Evolutionary conservation across 2,888 invertebrate genomes (phyloP), one percentile per base, ranked within the genome.

Genomic region (Nycteola revayana): DNA sequence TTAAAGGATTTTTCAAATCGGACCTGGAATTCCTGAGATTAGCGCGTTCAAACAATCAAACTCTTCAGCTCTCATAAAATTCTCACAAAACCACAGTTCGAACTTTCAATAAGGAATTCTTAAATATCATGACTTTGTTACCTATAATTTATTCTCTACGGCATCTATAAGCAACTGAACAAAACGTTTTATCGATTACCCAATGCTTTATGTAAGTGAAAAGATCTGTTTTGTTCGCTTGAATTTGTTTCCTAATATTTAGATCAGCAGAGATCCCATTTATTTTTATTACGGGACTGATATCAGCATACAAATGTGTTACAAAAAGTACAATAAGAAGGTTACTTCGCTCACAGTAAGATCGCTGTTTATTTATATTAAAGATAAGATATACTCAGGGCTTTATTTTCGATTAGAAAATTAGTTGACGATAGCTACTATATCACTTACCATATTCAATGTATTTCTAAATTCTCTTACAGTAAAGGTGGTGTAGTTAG

Each of bases 281-380:
- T 75, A 67, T 77, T 79, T 81, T 80, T 81, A 79, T 80, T 76
- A 73, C 67, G 72, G 68, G 54, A 49, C 60, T 65, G 65, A 57
- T 73, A 79, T 79, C 77, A 76, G 77, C 77, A 80, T 79, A 77
- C 70, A 60, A 80, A 80, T 80, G 75, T 69, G 52, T 61, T 55
- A 64, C 66, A 71, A 72, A 70, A 69, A 66, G 65, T 51, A 60
- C 60, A 66, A 69, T 65, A 66, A 66, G 62, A 69, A 57, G 44
- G 61, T 61, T 61, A 55, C 52, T 46, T 41, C 54, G 49, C 57
- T 60, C 33, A n/a, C n/a, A n/a, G n/a, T n/a, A n/a, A 48, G 35
- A 29, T 25, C 33, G 40, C 34, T 37, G 33, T 49, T 43, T 43
- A n/a, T n/a, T n/a, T 40, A 43, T 46, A 26, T 39, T 40, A 41